phyloP scores from a whole-genome alignment of 2,113 vertebrate species.

The Ivindomyrus marchei region DNA sequence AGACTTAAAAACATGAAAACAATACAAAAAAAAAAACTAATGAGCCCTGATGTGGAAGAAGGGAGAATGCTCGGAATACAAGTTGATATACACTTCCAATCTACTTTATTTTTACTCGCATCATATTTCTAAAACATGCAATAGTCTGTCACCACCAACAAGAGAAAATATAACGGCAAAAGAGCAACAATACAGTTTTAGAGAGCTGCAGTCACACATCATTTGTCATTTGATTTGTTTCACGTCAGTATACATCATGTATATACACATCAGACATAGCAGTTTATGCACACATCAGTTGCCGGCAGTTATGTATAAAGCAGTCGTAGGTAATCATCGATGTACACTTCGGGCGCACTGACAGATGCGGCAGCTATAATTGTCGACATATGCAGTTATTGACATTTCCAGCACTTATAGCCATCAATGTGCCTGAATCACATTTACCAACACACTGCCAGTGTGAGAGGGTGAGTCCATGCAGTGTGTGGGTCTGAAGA shows the following conservation, averaged over 20 bases:
- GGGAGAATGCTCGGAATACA: neutral
- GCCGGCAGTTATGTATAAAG: neutral
- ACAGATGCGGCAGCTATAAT: neutral
- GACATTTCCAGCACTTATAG: neutral
- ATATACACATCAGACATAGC: neutral
- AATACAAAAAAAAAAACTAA: neutral
- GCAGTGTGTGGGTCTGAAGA: neutral
- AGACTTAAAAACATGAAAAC: neutral
- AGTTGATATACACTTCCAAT: neutral
- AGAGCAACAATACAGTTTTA: neutral
- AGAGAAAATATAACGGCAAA: neutral
- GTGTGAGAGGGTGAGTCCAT: neutral
- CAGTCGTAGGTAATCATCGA: neutral
- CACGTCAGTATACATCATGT: neutral
- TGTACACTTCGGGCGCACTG: neutral
- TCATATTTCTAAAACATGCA: neutral
- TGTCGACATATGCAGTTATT: neutral
- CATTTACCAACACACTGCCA: neutral
- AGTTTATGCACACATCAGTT: neutral
- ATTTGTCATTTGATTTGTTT: neutral
- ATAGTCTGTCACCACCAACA: neutral
- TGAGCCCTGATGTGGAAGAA: neutral
- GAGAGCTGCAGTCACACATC: neutral
- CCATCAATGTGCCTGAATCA: neutral
- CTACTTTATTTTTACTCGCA: neutral